A percentile compares a stretch with the other conserved stretches of the same genome.
Evolutionary conservation across 1,140 invertebrate genomes (phyloP).

Genomic region (Thaumetopoea pityocampa): DNA sequence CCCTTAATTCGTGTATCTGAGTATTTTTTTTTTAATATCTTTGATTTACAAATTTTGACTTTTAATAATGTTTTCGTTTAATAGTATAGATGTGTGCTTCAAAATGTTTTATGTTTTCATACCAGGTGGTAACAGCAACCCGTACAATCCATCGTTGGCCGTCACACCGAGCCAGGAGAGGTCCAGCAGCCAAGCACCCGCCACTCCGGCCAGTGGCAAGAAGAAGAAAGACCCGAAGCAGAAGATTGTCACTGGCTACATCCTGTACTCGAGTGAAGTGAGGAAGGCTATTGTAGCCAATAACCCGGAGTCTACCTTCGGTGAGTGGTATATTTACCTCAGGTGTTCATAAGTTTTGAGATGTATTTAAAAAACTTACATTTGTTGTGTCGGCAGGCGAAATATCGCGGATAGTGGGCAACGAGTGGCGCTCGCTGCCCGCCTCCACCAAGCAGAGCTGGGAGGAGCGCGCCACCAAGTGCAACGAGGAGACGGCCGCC

Average conservation of each 20-base stretch:
- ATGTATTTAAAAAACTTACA: conserved; percentile 7
- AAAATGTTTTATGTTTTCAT: too few species aligned
- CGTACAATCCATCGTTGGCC: conserved; percentile 58
- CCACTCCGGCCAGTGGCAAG: conserved; percentile 63
- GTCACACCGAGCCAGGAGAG: conserved; percentile 43
- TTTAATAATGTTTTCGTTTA: conserved; percentile 1
- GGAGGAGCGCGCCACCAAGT: conserved; percentile 92
- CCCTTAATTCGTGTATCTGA: too few species aligned
- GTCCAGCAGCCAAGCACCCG: conserved; percentile 34
- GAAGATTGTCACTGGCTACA: conserved; percentile 97
- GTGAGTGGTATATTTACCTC: conserved; percentile 58
- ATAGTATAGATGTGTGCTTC: too few species aligned
- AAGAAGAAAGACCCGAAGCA: conserved; percentile 85
- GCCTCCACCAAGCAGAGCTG: conserved; percentile 92
- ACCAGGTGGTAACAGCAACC: conserved; percentile 64
- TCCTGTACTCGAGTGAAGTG: conserved; percentile 98
- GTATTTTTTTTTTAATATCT: too few species aligned
- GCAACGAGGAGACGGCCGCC: conserved; percentile 89
- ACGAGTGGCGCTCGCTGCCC: conserved; percentile 96
- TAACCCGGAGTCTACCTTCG: conserved; percentile 96
- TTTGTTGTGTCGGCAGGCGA: conserved; percentile 76
- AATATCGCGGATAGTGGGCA: conserved; percentile 97
- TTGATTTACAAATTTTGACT: too few species aligned
- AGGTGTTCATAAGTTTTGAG: not conserved
- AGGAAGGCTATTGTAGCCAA: conserved; percentile 89